phyloP scores from a whole-genome alignment of 2,888 invertebrate species.

The Drosophila siamana region DNA sequence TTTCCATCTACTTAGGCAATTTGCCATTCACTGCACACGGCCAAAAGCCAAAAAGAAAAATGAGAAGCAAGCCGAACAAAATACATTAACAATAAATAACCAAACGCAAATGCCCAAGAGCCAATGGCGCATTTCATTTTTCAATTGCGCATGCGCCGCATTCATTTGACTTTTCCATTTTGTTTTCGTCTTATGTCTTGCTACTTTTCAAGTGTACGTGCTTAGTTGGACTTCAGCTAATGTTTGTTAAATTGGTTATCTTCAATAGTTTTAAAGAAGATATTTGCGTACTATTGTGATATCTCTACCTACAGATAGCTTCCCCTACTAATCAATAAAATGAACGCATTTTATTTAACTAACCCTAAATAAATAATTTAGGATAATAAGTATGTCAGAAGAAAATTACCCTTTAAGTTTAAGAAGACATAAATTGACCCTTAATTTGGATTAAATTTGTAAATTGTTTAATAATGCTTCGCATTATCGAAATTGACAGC shows the following conservation, averaged over 20 bases:
- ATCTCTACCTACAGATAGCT: neutral
- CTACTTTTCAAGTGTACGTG: conserved; percentile 34
- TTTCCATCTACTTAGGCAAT: conserved; percentile 70
- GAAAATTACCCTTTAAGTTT: neutral
- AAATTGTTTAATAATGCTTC: no score
- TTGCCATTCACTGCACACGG: conserved; percentile 78
- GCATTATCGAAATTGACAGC: no score
- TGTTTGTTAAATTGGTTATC: conserved; percentile 2
- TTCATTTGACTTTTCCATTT: conserved; percentile 29
- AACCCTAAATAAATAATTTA: no score
- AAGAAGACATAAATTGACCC: neutral
- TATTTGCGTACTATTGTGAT: neutral
- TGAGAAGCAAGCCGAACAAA: conserved; percentile 28
- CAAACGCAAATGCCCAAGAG: conserved; percentile 18
- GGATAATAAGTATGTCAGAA: no score
- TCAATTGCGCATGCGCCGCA: conserved; percentile 53
- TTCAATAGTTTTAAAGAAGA: neutral
- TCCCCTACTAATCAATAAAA: conserved; percentile 2
- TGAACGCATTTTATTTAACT: no score
- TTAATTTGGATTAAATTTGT: no score
- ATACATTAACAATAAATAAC: conserved; percentile 32
- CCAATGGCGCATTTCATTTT: conserved; percentile 76
- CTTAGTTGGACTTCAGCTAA: neutral
- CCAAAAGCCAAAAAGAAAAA: conserved; percentile 27
- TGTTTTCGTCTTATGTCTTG: neutral